Percentiles rank a stretch among this genome's conserved stretches.
These are phyloP conservation scores for rabbit (Oryctolagus cuniculus) DNA, from an alignment of 2,113 vertebrate genomes.

Conservation along the genomic window mOryCun1.1 NC_091445.1:70794501-70795000, in stretches of 20 bases:
- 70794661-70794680: neutral
- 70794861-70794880: neutral
- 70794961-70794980: neutral
- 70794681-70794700: neutral
- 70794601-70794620: too few relatives aligned
- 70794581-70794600: slow-evolving; percentile 12
- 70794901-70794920: neutral
- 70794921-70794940: neutral
- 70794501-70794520: neutral
- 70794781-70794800: neutral
- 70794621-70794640: neutral
- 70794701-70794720: neutral
- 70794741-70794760: neutral
- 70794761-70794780: neutral
- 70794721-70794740: neutral
- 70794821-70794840: neutral
- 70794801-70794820: neutral
- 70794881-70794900: neutral
- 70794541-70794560: neutral
- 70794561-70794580: neutral
- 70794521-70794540: neutral
- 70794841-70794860: neutral
- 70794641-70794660: neutral
- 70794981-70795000: neutral
- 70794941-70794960: neutral